Conservation (phyloP, 1,140 invertebrate species). For the Cydia fagiglandana region DNA sequence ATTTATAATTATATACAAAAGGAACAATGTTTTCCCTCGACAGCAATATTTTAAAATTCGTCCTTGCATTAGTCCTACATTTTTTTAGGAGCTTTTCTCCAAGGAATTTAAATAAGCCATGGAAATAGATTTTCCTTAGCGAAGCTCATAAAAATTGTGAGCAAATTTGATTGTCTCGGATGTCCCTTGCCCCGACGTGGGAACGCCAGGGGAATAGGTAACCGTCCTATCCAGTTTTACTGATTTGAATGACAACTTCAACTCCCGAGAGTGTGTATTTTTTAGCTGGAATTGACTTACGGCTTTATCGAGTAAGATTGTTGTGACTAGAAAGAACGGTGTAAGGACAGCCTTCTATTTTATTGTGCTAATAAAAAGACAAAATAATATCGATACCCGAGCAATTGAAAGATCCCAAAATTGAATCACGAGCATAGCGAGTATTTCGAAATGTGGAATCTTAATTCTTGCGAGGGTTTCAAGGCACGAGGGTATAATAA, state of each 20-base stretch:
- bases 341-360: too few relatives aligned
- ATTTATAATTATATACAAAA: too few relatives aligned
- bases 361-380: too few relatives aligned
- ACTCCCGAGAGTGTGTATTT: neutral
- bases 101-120: neutral
- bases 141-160: constrained; percentile 37
- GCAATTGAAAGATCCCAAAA: too few relatives aligned
- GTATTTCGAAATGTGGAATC: too few relatives aligned
- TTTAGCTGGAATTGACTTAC: neutral
- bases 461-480: too few relatives aligned
- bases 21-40: too few relatives aligned
- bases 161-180: constrained; percentile 43
- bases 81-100: neutral
- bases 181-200: constrained; percentile 10
- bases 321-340: neutral
- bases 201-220: constrained; percentile 13
- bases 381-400: too few relatives aligned
- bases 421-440: too few relatives aligned
- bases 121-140: constrained; percentile 33
- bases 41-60: neutral
- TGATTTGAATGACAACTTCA: constrained; percentile 20
- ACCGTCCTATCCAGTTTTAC: constrained; percentile 8
- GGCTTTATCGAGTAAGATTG: neutral
- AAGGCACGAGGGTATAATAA: too few relatives aligned
- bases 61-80: too few relatives aligned